phyloP scores from a whole-genome alignment of 2,113 vertebrate species.

The Hydrochoerus hydrochaeris region DNA sequence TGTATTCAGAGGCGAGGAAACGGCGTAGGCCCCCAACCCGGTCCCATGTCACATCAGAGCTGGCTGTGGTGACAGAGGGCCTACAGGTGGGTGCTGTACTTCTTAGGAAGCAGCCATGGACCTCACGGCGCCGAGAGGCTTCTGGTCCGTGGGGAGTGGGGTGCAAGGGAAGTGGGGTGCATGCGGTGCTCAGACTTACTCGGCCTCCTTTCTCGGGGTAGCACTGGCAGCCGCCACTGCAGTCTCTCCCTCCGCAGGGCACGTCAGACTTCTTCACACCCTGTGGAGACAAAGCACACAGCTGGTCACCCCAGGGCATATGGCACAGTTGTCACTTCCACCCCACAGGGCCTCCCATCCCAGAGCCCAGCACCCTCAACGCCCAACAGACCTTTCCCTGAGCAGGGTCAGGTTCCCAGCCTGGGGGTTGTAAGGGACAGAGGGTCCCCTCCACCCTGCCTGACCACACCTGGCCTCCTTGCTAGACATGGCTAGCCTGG shows the following conservation, averaged over 20 bases:
- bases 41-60: background rate
- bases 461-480: fast-evolving
- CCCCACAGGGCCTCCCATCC: background rate
- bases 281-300: constrained; percentile 85
- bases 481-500: background rate
- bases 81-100: no score
- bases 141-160: background rate
- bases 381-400: background rate
- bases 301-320: constrained; percentile 41
- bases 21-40: fast-evolving
- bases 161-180: fast-evolving
- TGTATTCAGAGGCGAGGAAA: background rate
- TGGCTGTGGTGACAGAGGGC: background rate
- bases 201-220: constrained; percentile 97
- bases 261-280: constrained; percentile 93
- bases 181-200: constrained; percentile 87
- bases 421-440: background rate
- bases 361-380: background rate
- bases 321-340: no score
- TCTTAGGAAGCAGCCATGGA: background rate
- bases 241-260: constrained; percentile 97
- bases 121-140: background rate
- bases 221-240: constrained; percentile 95
- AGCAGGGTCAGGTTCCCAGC: background rate
- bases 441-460: fast-evolving